Evolutionary conservation across 2,797 vertebrate species (phyloP).

Genomic region (Thaleichthys pacificus): DNA sequence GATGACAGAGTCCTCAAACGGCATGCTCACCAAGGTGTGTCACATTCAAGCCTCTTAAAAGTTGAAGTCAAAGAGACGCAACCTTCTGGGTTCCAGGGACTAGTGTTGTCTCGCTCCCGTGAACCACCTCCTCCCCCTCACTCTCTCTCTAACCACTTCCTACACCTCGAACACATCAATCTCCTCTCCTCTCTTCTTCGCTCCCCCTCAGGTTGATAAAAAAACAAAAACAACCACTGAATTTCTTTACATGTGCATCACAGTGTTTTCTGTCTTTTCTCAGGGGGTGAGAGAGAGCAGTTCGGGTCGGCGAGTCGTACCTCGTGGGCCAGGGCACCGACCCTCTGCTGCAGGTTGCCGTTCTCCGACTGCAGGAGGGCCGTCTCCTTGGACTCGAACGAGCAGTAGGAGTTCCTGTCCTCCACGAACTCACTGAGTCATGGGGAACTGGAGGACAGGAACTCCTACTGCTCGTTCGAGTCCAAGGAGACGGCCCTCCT

Average conservation of each 20-base stretch:
- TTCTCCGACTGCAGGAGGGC: constrained; percentile 92
- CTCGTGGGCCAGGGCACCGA: constrained; percentile 93
- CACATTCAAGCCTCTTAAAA: constrained; percentile 38
- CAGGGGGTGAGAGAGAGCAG: neutral
- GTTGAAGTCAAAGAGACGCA: constrained; percentile 27
- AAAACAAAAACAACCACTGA: neutral
- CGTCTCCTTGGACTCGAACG: constrained; percentile 91
- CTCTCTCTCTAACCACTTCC: neutral
- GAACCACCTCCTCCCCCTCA: constrained; percentile 35
- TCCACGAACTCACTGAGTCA: constrained; percentile 93
- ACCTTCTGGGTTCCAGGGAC: constrained; percentile 39
- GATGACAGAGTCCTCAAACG: constrained; percentile 23
- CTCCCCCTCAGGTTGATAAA: neutral
- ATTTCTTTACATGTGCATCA: too few relatives aligned
- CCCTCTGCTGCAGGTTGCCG: constrained; percentile 87
- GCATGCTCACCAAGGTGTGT: constrained; percentile 29
- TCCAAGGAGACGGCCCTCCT: constrained; percentile 90
- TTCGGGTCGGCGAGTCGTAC: constrained; percentile 64
- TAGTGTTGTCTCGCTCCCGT: constrained; percentile 31
- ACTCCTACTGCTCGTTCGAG: constrained; percentile 92
- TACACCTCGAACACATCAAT: neutral
- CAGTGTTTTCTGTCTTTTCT: neutral
- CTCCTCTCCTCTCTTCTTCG: neutral
- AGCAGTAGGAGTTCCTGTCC: constrained; percentile 88
- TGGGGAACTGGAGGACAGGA: constrained; percentile 85